phyloP scores from a whole-genome alignment of 2,113 vertebrate species.

The Corydoras sp. region DNA sequence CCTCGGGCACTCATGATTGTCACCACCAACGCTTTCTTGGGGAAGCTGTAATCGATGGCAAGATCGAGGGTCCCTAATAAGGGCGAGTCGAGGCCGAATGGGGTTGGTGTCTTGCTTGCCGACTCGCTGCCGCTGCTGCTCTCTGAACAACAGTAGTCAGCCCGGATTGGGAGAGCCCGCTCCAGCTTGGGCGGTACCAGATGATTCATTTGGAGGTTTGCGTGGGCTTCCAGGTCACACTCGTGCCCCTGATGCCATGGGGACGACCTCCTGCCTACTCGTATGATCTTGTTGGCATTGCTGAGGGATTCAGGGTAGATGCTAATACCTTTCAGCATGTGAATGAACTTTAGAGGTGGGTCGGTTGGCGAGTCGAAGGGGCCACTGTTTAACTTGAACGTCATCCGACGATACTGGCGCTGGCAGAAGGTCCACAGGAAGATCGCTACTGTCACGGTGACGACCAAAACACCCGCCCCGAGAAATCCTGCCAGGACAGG shows the following conservation, averaged over 20 bases:
- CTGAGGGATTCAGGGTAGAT: conserved; percentile 81
- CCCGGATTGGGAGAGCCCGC: conserved; percentile 68
- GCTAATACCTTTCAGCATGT: conserved; percentile 84
- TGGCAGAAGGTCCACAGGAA: conserved; percentile 85
- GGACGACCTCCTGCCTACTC: conserved; percentile 40
- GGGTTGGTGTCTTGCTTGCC: conserved; percentile 69
- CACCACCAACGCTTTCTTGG: conserved; percentile 81
- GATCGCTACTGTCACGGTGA: conserved; percentile 72
- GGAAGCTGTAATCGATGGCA: conserved; percentile 83
- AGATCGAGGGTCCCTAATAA: conserved; percentile 71
- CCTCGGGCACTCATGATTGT: conserved; percentile 77
- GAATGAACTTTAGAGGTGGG: conserved; percentile 80
- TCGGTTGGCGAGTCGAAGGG: conserved; percentile 44
- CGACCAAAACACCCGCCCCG: conserved; percentile 75
- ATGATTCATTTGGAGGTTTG: conserved; percentile 38
- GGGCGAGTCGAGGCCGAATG: conserved; percentile 59
- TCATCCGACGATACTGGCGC: conserved; percentile 73
- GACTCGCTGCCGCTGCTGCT: conserved; percentile 58
- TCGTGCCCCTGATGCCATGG: conserved; percentile 35
- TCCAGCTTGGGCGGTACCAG: conserved; percentile 49
- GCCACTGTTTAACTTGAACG: conserved; percentile 45
- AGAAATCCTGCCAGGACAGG: conserved; percentile 78
- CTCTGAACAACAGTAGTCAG: conserved; percentile 68
- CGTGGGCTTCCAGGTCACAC: conserved; percentile 55
- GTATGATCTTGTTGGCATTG: conserved; percentile 77